These are phyloP conservation scores for Aplocera efformata DNA, from an alignment of 2,888 invertebrate genomes.

Conservation along the genomic window DNA sequence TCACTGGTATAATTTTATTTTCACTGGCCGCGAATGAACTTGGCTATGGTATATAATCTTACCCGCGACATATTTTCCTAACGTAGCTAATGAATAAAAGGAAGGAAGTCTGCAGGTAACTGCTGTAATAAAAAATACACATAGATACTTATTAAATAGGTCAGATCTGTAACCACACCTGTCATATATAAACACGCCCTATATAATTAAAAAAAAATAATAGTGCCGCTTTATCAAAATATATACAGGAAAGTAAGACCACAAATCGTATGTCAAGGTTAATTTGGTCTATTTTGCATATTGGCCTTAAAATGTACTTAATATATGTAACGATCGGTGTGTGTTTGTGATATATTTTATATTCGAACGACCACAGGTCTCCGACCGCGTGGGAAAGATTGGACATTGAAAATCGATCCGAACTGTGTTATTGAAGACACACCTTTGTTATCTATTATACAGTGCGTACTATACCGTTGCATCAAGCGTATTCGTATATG, in stretches of 20 bases:
- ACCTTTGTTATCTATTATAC: slow-evolving; percentile 12
- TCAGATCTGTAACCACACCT: slow-evolving; percentile 11
- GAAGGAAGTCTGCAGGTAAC: too few species aligned
- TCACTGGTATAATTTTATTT: too few species aligned
- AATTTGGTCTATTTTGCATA: slow-evolving; percentile 60
- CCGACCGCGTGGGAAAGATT: slow-evolving; percentile 67
- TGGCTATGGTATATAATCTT: too few species aligned
- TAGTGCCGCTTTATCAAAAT: slow-evolving; percentile 10
- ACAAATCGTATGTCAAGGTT: slow-evolving; percentile 58
- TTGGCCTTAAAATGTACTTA: slow-evolving; percentile 59
- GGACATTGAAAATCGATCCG: slow-evolving; percentile 33
- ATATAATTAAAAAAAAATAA: slow-evolving; percentile 22
- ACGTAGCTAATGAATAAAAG: too few species aligned
- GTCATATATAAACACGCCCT: slow-evolving; percentile 14
- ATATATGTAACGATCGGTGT: slow-evolving; percentile 32
- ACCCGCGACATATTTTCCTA: too few species aligned
- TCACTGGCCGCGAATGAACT: too few species aligned
- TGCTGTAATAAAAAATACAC: background rate
- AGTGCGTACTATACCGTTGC: background rate
- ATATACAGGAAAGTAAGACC: slow-evolving; percentile 27
- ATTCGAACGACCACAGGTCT: slow-evolving; percentile 47
- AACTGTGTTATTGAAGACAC: slow-evolving; percentile 13
- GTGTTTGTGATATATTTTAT: slow-evolving; percentile 37
- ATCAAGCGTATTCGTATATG: slow-evolving; percentile 1
- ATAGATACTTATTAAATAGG: slow-evolving; percentile 1